Base-by-base conservation (phyloP, 2,888 invertebrate genomes). In the Apamea crenata region DNA sequence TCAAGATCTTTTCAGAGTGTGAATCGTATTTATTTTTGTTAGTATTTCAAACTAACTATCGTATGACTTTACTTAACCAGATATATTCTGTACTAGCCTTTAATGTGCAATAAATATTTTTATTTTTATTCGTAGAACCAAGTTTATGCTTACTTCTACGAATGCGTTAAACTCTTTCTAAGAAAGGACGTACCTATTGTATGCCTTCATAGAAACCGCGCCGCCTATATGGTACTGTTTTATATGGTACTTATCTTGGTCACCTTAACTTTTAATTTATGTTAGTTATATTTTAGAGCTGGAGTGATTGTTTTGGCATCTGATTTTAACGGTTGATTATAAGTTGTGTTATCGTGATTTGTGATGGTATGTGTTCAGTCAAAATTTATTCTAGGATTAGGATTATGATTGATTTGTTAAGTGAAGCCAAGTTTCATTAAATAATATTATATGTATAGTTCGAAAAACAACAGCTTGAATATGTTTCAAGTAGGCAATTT, bases 131-230 rank as follows among this genome's bases (percentile, higher is more conserved):
- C 50, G 3, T 59, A 21, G n/a, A 75, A 73, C 40, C 3, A 47
- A n/a, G 29, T 70, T 36, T 29, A 66, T 2, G 21, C 18, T 70
- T 2, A 44, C 1, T 87, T 85, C 88, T 76, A 53, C 47, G 73
- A 87, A 85, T 14, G 36, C 65, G 59, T 85, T 69, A 81, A 88
- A 78, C 40, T 82, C 8, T 81, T 87, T 88, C 80, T 69, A 12
- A 72, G 78, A 77, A 82, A 78, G 47, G 59, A 84, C 40, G 56
- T n/a, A 36, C 69, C 68, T 69, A 77, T 73, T 78, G 75, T 80
- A 18, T 67, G 40, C 16, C 65, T 84, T 78, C 83, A 82, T 59
- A 83, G 68, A 80, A 81, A 47, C 75, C 76, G 44, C 25, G 36
- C 16, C 32, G 21, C 21, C 25, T 56, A n/a, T 40, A 50, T 50